Base-by-base conservation (phyloP, 2,888 invertebrate genomes). In the Miltochrista miniata region DNA sequence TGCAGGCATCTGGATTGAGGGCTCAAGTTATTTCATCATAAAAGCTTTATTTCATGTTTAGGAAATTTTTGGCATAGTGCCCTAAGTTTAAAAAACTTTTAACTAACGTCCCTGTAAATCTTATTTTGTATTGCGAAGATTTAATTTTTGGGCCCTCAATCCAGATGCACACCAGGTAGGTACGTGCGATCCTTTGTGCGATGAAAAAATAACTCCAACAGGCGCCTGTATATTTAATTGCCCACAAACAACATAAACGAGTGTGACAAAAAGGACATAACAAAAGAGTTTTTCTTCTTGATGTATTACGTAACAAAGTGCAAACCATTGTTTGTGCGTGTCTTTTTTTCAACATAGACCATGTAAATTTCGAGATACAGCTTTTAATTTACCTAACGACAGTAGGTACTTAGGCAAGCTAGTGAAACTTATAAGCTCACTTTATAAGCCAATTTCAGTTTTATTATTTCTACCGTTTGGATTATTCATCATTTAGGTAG, bases 201-300 rank as follows among this genome's bases (percentile, higher is more conserved):
- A 58, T 59, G 56, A 68, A 67, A 67, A 67, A 68, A 61, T 56
- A 59, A 61, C 50, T 50, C 48, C 45, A 31, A 18, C 48, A 12
- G 40, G 45, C 48, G 46, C 50, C 43, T 67, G 57, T 67, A 61
- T 66, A 61, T 68, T 64, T 59, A 56, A 68, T 55, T 64, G 53
- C 35, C 53, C 61, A 51, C 57, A 35, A 36, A 45, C 49, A 55
- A 58, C 61, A 51, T 54, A 59, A 64, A 64, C 47, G 50, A 59
- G 46, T 38, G 49, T 56, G 51, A 59, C 57, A 60, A 65, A 68
- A 57, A 52, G 59, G 36, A 61, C 52, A 59, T 51, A 64, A 61
- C 57, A 56, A 43, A 57, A 59, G 57, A 64, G 61, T 61, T 61
- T 64, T 55, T 51, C 59, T 61, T 61, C 51, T 52, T 59, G 54